Percentiles rank a stretch among this genome's conserved stretches.
phyloP scores from a whole-genome alignment of 2,888 invertebrate genomes.

The Lasioglossum calceatum region DNA sequence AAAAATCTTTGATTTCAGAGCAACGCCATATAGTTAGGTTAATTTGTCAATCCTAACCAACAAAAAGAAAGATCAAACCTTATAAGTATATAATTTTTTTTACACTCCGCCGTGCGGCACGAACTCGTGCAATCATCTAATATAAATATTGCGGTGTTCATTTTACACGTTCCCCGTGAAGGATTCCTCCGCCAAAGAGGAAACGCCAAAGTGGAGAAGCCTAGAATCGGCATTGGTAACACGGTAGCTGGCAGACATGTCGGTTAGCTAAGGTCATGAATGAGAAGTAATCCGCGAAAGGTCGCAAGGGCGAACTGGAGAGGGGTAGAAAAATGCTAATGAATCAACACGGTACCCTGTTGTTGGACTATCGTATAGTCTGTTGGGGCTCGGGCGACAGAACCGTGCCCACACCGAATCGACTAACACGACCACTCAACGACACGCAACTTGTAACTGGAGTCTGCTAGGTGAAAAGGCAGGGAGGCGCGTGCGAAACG shows the following conservation, averaged over 20 bases:
- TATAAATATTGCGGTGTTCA: too few relatives aligned
- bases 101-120: too few relatives aligned
- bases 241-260: not conserved
- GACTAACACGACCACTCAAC: conserved; percentile 26
- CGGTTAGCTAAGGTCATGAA: not conserved
- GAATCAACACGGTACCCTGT: conserved; percentile 54
- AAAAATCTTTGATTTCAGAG: too few relatives aligned
- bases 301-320: not conserved
- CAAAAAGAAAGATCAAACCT: too few relatives aligned
- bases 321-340: conserved; percentile 38
- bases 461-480: conserved; percentile 56
- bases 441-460: conserved; percentile 55
- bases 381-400: not conserved
- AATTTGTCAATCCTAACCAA: too few relatives aligned
- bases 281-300: not conserved
- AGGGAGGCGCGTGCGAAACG: conserved; percentile 64
- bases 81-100: too few relatives aligned
- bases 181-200: too few relatives aligned
- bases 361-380: conserved; percentile 32
- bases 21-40: too few relatives aligned
- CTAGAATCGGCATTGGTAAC: not conserved
- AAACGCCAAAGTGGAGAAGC: too few relatives aligned
- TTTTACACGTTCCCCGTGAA: too few relatives aligned
- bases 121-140: too few relatives aligned
- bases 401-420: not conserved